Conservation (phyloP, 92 coral and sea anemone species). For the Desmophyllum pertusum region DNA sequence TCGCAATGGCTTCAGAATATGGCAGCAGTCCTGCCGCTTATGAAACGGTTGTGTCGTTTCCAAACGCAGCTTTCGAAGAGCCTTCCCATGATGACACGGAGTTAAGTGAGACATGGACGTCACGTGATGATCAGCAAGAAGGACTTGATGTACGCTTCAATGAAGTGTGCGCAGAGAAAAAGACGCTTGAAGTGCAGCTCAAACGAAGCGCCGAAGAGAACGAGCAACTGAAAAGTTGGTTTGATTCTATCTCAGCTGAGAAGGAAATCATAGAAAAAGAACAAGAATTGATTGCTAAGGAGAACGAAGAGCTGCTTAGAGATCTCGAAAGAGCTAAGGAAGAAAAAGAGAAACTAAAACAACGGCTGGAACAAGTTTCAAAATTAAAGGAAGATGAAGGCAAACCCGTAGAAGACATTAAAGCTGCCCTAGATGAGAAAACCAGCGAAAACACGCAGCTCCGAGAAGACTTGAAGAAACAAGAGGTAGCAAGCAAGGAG, state of each 20-base stretch:
- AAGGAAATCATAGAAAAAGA: conserved; percentile 77
- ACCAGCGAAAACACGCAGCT: conserved; percentile 39
- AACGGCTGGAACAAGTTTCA: conserved; percentile 5
- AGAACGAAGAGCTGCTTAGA: conserved; percentile 60
- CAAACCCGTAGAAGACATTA: neutral
- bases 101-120: conserved; percentile 5
- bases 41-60: conserved; percentile 18
- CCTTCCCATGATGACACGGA: neutral
- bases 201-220: conserved; percentile 46
- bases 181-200: conserved; percentile 41
- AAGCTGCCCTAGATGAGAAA: conserved; percentile 24
- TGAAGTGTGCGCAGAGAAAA: conserved; percentile 37
- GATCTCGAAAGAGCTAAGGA: conserved; percentile 45
- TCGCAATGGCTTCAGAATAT: neutral
- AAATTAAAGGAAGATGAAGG: neutral
- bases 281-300: conserved; percentile 54
- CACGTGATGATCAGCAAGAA: conserved; percentile 10
- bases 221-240: conserved; percentile 59
- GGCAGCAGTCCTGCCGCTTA: conserved; percentile 18
- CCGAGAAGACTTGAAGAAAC: conserved; percentile 43
- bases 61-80: neutral
- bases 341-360: conserved; percentile 21
- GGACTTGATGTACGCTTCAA: conserved; percentile 10
- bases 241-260: conserved; percentile 77
- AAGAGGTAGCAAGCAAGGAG: conserved; percentile 47